Percentiles rank a stretch among this genome's conserved stretches.
phyloP scores from a whole-genome alignment of 2,113 vertebrate species.

The Cynoglossus semilaevis region DNA sequence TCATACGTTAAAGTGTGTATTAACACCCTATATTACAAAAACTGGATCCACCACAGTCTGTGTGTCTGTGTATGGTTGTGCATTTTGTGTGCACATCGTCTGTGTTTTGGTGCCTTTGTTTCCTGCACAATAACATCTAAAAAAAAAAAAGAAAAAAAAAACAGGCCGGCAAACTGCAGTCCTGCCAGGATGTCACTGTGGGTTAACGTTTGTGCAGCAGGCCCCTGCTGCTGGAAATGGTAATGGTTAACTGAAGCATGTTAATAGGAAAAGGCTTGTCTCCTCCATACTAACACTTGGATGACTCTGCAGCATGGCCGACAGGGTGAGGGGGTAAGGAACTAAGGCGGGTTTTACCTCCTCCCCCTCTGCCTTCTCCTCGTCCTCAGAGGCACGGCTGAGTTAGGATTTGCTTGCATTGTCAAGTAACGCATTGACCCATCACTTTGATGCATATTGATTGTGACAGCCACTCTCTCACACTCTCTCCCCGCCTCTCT shows the following conservation, averaged over 20 bases:
- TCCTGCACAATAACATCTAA: constrained; percentile 71
- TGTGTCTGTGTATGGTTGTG: constrained; percentile 39
- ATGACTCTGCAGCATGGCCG: constrained; percentile 83
- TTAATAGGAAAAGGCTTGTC: constrained; percentile 93
- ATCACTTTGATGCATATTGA: constrained; percentile 88
- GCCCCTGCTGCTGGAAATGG: constrained; percentile 77
- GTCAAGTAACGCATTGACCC: constrained; percentile 89
- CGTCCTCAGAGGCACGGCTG: constrained; percentile 78
- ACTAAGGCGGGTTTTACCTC: constrained; percentile 66
- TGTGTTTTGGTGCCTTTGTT: constrained; percentile 62
- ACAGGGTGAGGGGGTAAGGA: constrained; percentile 79
- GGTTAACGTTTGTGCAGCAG: constrained; percentile 83
- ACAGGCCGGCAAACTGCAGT: constrained; percentile 61
- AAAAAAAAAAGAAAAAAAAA: constrained; percentile 3
- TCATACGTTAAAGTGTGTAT: too few relatives aligned
- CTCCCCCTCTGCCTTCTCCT: constrained; percentile 23
- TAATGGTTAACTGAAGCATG: constrained; percentile 91
- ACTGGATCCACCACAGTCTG: constrained; percentile 20
- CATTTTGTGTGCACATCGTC: neutral
- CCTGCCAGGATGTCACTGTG: constrained; percentile 82
- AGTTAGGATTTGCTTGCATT: constrained; percentile 91
- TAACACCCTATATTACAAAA: too few relatives aligned
- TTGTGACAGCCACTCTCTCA: constrained; percentile 85
- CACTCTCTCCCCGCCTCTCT: constrained; percentile 51
- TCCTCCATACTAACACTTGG: constrained; percentile 93